phyloP scores from a whole-genome alignment of 2,797 vertebrate species.

The Eulemur coronatus region DNA sequence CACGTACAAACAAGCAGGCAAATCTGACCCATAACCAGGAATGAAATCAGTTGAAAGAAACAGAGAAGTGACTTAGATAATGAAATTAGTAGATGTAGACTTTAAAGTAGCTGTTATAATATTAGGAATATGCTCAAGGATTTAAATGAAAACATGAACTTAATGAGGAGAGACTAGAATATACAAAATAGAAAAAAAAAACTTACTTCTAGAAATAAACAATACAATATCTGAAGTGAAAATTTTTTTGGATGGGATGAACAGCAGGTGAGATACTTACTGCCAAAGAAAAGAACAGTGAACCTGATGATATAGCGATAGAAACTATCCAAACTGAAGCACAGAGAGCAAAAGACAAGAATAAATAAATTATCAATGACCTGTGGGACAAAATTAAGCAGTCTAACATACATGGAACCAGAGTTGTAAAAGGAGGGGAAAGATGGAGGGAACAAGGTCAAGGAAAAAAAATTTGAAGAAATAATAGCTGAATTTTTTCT shows the following conservation, averaged over 20 bases:
- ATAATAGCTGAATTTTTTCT: neutral
- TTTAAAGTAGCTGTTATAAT: neutral
- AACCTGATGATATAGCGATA: neutral
- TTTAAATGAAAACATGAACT: slow-evolving; percentile 21
- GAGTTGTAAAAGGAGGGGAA: neutral
- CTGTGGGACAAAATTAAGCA: neutral
- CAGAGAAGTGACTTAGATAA: slow-evolving; percentile 12
- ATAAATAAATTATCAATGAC: neutral
- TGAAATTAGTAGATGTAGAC: neutral
- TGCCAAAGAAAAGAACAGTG: neutral
- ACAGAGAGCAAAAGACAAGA: neutral
- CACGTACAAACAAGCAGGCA: neutral
- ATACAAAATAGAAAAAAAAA: neutral
- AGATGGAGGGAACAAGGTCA: neutral
- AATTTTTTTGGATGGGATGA: neutral
- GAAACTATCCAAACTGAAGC: neutral
- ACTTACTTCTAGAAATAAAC: neutral
- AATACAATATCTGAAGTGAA: neutral
- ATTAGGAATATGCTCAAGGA: neutral
- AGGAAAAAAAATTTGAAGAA: neutral
- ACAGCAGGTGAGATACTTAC: neutral
- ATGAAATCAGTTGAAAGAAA: neutral
- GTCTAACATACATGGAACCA: neutral
- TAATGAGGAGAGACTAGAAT: slow-evolving; percentile 3
- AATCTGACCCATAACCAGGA: neutral